Conservation (phyloP, 2,113 vertebrate genomes). For the Vidua macroura region DNA sequence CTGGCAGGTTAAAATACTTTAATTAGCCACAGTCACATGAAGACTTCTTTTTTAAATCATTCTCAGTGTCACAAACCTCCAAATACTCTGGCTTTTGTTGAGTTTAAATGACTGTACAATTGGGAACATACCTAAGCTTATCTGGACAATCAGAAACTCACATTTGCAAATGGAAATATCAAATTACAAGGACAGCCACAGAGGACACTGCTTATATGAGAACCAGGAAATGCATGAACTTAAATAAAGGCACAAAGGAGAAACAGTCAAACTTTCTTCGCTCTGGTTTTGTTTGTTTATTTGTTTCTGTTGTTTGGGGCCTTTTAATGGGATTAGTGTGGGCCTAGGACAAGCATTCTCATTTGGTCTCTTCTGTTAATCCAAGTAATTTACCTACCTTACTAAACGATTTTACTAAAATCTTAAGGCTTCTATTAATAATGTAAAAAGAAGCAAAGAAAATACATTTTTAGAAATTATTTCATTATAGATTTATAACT, state of each 20-base stretch:
- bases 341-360: not conserved
- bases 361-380: not conserved
- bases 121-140: not conserved
- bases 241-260: not conserved
- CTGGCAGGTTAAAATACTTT: not conserved
- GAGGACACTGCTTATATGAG: not conserved
- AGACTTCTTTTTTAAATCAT: not conserved
- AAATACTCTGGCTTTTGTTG: not conserved
- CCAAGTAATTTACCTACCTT: not conserved
- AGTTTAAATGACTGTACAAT: not conserved
- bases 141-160: not conserved
- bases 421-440: not conserved
- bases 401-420: not conserved
- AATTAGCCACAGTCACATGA: not conserved
- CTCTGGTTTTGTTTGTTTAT: not conserved
- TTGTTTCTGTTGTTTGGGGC: not conserved
- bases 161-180: not conserved
- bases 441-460: not conserved
- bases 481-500: not conserved
- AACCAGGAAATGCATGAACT: not conserved
- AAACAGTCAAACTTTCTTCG: not conserved
- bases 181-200: not conserved
- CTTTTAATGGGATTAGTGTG: not conserved
- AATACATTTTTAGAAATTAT: not conserved
- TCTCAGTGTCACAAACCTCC: not conserved